Base-by-base conservation (phyloP, 2,113 vertebrate genomes). In the Danionella cerebrum region DNA sequence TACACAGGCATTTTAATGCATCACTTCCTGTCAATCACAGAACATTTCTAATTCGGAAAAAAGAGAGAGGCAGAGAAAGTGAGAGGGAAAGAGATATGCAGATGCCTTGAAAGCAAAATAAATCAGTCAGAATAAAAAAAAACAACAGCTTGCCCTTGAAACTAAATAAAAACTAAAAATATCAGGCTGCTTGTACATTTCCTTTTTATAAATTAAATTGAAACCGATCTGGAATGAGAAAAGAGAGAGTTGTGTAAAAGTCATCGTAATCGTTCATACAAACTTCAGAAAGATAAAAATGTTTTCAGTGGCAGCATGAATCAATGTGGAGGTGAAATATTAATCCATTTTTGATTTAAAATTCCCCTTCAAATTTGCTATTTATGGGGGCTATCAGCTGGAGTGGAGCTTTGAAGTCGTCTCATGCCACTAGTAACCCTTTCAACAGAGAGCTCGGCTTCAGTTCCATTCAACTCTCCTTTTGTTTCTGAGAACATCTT, bases 261-360 rank as follows among this genome's bases (percentile, higher is more conserved):
- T 70, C 72, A 70, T 27, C 2, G 31, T 59, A 65, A 51, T 58
- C 59, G 58, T 76, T 70, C 70, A 70, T 60, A 77, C 75, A 79
- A 69, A 72, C 18, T 67, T 76, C 72, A 60, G 47, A 54, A 54
- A 58, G 53, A 80, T 51, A 65, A 79, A 82, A 76, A 78, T 72
- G 76, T 77, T 72, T 73, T 74, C 72, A 68, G 70, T 75, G 72
- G 78, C 73, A 77, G 72, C 67, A 77, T 75, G 74, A 85, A 82
- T 88, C 80, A 80, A 80, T 76, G 72, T 21, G 36, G 72, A 84
- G 75, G 86, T 89, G 78, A 89, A 89, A 89, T 87, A 89, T 88
- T 87, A 74, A 88, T 88, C 69, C 5, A 78, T 72, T 82, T 75
- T 81, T 72, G 71, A 88, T 89, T 86, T 84, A 84, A 82, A 83